Conservation (phyloP, 2,113 vertebrate species). For the Arothron firmamentum region DNA sequence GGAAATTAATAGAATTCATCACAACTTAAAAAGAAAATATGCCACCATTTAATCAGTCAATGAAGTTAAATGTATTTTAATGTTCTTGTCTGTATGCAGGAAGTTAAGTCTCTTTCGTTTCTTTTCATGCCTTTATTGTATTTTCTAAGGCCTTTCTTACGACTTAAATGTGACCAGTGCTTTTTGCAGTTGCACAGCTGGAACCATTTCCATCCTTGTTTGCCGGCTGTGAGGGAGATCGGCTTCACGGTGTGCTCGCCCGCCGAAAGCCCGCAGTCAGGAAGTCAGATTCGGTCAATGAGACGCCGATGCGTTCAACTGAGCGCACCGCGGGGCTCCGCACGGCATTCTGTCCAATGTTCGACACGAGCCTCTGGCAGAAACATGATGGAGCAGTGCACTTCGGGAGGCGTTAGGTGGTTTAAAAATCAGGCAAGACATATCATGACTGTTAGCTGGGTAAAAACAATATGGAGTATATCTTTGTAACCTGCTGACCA, state of each 20-base stretch:
- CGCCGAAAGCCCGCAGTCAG: slow-evolving; percentile 2
- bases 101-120: no score
- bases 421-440: neutral
- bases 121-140: neutral
- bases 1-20: no score
- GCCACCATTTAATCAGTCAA: no score
- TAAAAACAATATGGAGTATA: no score
- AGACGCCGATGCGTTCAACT: slow-evolving; percentile 22
- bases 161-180: neutral
- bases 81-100: no score
- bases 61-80: no score
- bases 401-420: neutral
- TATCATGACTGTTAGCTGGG: no score
- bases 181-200: neutral
- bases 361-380: neutral
- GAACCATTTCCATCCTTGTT: neutral
- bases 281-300: slow-evolving; percentile 16
- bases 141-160: neutral
- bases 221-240: slow-evolving; percentile 4
- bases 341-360: neutral
- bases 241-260: neutral
- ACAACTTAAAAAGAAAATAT: no score
- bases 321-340: slow-evolving; percentile 11
- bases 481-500: no score
- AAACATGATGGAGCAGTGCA: neutral